phyloP scores from a whole-genome alignment of 2,113 vertebrate species.

The Thalassoma bifasciatum region DNA sequence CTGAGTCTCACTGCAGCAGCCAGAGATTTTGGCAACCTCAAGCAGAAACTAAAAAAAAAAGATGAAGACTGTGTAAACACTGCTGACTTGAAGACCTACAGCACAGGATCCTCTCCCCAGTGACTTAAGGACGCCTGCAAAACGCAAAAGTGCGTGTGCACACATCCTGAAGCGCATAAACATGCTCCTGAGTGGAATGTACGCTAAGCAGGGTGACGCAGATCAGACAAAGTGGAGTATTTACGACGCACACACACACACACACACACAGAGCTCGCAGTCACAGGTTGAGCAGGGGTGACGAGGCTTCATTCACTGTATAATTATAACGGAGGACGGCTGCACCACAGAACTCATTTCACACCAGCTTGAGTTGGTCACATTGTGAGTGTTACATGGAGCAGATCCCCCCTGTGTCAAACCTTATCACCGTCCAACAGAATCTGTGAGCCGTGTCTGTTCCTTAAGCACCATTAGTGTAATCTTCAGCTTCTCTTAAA shows the following conservation, averaged over 20 bases:
- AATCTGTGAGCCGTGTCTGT: constrained; percentile 14
- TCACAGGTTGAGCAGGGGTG: constrained; percentile 27
- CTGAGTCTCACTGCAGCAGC: constrained; percentile 20
- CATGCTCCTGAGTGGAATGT: constrained; percentile 20
- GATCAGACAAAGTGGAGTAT: constrained; percentile 37
- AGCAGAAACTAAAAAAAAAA: constrained; percentile 24
- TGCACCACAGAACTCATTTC: constrained; percentile 22
- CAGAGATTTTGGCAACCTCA: constrained; percentile 3
- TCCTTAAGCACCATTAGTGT: background rate
- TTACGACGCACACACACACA: no score
- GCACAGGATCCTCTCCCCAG: constrained; percentile 25
- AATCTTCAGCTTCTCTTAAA: background rate
- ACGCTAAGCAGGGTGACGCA: constrained; percentile 18
- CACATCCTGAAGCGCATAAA: constrained; percentile 38
- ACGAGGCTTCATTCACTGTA: constrained; percentile 23
- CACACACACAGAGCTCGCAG: no score
- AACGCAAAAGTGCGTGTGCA: background rate
- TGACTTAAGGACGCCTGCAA: constrained; percentile 16
- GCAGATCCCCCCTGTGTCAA: constrained; percentile 1
- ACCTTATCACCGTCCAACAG: background rate
- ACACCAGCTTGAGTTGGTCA: constrained; percentile 13
- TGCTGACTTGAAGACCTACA: constrained; percentile 39
- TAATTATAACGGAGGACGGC: constrained; percentile 13
- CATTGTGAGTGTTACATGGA: constrained; percentile 25
- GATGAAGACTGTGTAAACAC: constrained; percentile 35